Evolutionary conservation across 2,797 vertebrate genomes (phyloP), one percentile per base, ranked within the genome.

Genomic region (Odontamblyopus rebecca): DNA sequence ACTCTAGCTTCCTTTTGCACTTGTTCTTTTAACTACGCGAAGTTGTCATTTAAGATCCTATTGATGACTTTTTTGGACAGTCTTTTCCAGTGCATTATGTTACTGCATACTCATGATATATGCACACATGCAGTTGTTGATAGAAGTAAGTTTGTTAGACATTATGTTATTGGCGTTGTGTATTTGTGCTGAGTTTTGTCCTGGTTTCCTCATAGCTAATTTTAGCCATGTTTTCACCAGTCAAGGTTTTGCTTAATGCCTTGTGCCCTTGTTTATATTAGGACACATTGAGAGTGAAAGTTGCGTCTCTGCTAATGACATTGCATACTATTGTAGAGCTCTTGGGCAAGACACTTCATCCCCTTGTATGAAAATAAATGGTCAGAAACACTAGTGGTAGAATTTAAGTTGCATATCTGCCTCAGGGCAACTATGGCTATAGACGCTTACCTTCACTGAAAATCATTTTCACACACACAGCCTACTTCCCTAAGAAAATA

Each of bases 321-420:
- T 29, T 29, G 13, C 12, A 27, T 29, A 23, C 53, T 69, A 70
- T 69, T 13, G 75, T 69, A 32, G 68, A 44, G 32, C 30, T 75
- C 53, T 60, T 51, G 68, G 68, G 59, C 67, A 62, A 80, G 77
- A 75, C 72, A 81, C 27, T 72, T 35, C 1, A 67, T 38, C 54
- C 56, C 62, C 74, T 89, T 69, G 19, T 54, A 8, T 54, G 53
- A 54, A 8, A 54, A 48, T 48, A 48, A 15, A 15, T 48, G 44
- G 13, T 48, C 44, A 48, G 16, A 48, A 48, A 15, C 13, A 4
- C 12, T 13, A 44, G 41, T 13, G 12, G 2, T 3, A 44, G 41
- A 44, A 41, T 41, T 12, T 41, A 11, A 41, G 9, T 41, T 11
- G 38, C 41, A 44, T 44, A 12, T 38, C 38, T 38, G 38, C 30